A percentile compares a stretch with the other conserved stretches of the same genome.
Conservation (phyloP, 2,797 vertebrate genomes). For the Amblyopsis hoosieri region DNA sequence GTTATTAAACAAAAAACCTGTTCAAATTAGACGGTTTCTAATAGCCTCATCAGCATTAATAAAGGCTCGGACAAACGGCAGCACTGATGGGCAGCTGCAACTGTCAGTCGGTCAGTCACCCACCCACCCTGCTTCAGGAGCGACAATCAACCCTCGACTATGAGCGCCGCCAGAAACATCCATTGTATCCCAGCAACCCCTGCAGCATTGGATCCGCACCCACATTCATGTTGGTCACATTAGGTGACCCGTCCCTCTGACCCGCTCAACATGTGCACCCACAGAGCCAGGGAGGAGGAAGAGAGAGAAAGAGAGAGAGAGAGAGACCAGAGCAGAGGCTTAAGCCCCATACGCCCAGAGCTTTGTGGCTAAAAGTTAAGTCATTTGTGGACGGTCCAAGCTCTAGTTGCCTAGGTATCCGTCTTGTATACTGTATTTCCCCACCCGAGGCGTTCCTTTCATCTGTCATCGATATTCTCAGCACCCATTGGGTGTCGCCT, state of each 20-base stretch:
- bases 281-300: slow-evolving; percentile 40
- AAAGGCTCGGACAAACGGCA: slow-evolving; percentile 28
- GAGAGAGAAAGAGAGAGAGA: slow-evolving; percentile 24
- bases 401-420: too few relatives aligned
- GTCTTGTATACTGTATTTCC: too few relatives aligned
- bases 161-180: slow-evolving; percentile 27
- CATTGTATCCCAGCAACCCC: slow-evolving; percentile 36
- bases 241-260: slow-evolving; percentile 31
- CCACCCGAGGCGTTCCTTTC: too few relatives aligned
- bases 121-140: slow-evolving; percentile 34
- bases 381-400: too few relatives aligned
- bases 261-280: slow-evolving; percentile 36
- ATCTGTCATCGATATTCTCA: too few relatives aligned
- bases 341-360: neutral
- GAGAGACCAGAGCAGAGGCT: slow-evolving; percentile 26
- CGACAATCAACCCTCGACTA: slow-evolving; percentile 41
- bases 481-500: too few relatives aligned
- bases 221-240: slow-evolving; percentile 49
- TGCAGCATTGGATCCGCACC: slow-evolving; percentile 23
- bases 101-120: slow-evolving; percentile 39
- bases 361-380: too few relatives aligned
- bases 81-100: slow-evolving; percentile 13
- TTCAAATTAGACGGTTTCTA: slow-evolving; percentile 24
- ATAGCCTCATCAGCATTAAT: neutral
- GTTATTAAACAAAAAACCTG: neutral